Evolutionary conservation across 1,140 invertebrate genomes (phyloP).

Genomic region (Drosophila setifemur): DNA sequence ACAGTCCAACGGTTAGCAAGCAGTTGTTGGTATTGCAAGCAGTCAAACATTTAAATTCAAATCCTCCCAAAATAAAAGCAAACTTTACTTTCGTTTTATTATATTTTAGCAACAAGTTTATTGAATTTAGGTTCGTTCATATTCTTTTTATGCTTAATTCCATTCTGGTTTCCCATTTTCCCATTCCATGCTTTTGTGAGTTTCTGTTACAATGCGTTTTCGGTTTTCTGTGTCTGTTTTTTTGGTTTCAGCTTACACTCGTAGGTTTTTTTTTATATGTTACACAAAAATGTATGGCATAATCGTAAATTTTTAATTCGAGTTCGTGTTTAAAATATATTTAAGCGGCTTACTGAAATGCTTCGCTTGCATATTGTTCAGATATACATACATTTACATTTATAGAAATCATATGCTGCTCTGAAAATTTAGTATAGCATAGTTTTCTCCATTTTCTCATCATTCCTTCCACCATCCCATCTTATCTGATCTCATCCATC

Average conservation of each 20-base stretch:
- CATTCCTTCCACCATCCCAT: neutral
- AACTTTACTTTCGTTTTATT: slow-evolving; percentile 37
- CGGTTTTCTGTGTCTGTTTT: slow-evolving; percentile 51
- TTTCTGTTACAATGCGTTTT: slow-evolving; percentile 74
- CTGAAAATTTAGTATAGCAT: slow-evolving; percentile 47
- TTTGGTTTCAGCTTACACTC: slow-evolving; percentile 63
- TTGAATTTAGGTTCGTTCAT: slow-evolving; percentile 76
- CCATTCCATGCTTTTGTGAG: slow-evolving; percentile 60
- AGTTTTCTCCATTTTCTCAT: slow-evolving; percentile 4
- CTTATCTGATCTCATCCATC: too few species aligned
- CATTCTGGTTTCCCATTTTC: slow-evolving; percentile 51
- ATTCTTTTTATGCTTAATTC: slow-evolving; percentile 71
- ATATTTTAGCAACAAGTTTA: slow-evolving; percentile 80
- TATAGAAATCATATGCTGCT: slow-evolving; percentile 59
- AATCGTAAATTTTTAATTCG: slow-evolving; percentile 70
- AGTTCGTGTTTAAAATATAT: slow-evolving; percentile 76
- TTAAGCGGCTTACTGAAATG: slow-evolving; percentile 59
- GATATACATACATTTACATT: slow-evolving; percentile 41
- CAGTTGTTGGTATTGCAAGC: too few species aligned
- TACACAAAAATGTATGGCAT: slow-evolving; percentile 76
- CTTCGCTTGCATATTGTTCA: slow-evolving; percentile 46
- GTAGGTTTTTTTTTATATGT: slow-evolving; percentile 56
- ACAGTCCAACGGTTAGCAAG: too few species aligned
- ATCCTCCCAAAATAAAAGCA: neutral
- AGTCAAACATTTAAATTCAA: neutral